These are phyloP conservation scores for Leucophenga montana DNA, from an alignment of 2,888 invertebrate species.

Conservation along the genomic window DNA sequence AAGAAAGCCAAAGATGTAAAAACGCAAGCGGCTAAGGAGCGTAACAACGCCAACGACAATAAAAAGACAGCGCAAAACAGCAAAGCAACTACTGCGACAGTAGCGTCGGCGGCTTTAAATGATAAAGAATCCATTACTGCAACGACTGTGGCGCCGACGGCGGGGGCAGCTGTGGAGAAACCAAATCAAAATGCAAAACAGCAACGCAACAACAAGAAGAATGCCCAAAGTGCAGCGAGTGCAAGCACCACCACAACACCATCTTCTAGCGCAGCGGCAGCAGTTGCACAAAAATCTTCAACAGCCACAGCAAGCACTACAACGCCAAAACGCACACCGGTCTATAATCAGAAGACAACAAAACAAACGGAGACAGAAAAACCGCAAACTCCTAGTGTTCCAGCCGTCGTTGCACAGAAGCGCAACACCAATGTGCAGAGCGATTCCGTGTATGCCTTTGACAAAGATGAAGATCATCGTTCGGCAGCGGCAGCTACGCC, in stretches of 20 bases:
- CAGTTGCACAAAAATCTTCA: slow-evolving; percentile 49
- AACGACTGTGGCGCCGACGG: slow-evolving; percentile 13
- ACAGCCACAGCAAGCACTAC: slow-evolving; percentile 46
- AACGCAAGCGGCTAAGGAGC: slow-evolving; percentile 21
- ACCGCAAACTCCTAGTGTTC: slow-evolving; percentile 67
- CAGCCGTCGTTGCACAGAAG: slow-evolving; percentile 34
- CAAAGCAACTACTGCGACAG: slow-evolving; percentile 37
- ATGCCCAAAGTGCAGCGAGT: slow-evolving; percentile 30
- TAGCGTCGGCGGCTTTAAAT: not conserved
- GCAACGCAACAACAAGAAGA: slow-evolving; percentile 39
- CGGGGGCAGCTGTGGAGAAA: slow-evolving; percentile 5
- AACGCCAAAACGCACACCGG: slow-evolving; percentile 73
- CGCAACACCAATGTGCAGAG: slow-evolving; percentile 67
- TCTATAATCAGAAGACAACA: slow-evolving; percentile 74
- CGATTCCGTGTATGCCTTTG: slow-evolving; percentile 82
- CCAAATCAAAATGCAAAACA: slow-evolving; percentile 30
- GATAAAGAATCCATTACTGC: slow-evolving; percentile 10
- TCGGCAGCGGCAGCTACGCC: slow-evolving; percentile 31
- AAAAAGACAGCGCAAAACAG: slow-evolving; percentile 7
- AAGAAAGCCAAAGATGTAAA: slow-evolving; percentile 32
- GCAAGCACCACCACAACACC: slow-evolving; percentile 36
- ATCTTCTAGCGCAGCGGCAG: slow-evolving; percentile 37
- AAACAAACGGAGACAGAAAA: slow-evolving; percentile 67
- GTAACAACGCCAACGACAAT: not conserved
- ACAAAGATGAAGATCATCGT: slow-evolving; percentile 77